These are phyloP conservation scores for Isaurus tuberculatus DNA, from an alignment of 92 coral and sea anemone species.

Conservation along the genomic window DNA sequence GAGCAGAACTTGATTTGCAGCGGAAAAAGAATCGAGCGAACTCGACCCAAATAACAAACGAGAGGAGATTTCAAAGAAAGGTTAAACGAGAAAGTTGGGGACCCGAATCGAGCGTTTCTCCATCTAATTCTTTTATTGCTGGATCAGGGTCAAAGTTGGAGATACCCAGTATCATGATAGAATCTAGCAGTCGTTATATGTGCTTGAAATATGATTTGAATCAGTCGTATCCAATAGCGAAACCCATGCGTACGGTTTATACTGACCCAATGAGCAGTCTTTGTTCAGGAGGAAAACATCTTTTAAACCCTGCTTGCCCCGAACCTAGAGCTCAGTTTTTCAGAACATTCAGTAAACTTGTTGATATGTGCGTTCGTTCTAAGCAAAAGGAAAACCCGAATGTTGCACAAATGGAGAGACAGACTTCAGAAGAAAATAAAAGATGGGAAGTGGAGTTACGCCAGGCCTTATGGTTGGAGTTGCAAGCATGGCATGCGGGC, in stretches of 20 bases:
- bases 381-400: slow-evolving; percentile 71
- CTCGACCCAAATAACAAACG: slow-evolving; percentile 66
- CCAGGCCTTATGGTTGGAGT: slow-evolving; percentile 92
- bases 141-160: slow-evolving; percentile 64
- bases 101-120: slow-evolving; percentile 39
- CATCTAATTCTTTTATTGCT: slow-evolving; percentile 33
- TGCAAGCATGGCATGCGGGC: slow-evolving; percentile 93
- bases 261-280: slow-evolving; percentile 68
- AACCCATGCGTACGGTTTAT: slow-evolving; percentile 61
- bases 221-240: slow-evolving; percentile 54
- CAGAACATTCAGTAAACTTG: slow-evolving; percentile 82
- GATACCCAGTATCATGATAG: slow-evolving; percentile 82
- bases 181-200: slow-evolving; percentile 75
- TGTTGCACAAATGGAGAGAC: slow-evolving; percentile 60
- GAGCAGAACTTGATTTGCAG: slow-evolving; percentile 67
- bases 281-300: slow-evolving; percentile 36
- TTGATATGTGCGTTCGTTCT: slow-evolving; percentile 88
- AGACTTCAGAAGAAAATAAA: slow-evolving; percentile 82
- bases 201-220: slow-evolving; percentile 76
- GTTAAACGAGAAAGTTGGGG: slow-evolving; percentile 75
- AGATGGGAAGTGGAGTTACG: slow-evolving; percentile 81
- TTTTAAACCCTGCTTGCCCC: slow-evolving; percentile 61
- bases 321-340: slow-evolving; percentile 81
- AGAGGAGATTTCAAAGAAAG: slow-evolving; percentile 79
- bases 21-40: slow-evolving; percentile 67